Base-by-base conservation (phyloP, 1,140 invertebrate species). In the Caenorhabditis remanei region DNA sequence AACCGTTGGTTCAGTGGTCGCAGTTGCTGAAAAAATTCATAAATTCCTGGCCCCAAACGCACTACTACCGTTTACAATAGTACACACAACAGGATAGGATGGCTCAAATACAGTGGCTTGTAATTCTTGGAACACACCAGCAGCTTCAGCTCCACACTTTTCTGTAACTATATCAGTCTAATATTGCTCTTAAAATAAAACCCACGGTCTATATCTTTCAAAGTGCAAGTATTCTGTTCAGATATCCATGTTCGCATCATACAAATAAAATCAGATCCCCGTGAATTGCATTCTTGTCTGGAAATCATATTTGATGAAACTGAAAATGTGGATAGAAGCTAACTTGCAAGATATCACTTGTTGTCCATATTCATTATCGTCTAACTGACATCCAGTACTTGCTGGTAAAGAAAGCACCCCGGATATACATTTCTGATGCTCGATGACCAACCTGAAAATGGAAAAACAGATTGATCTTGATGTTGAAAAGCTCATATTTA, bases 401-500 rank as follows among this genome's bases (percentile, higher is more conserved):
- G 87, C 65, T 14, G 87, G 87, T 48, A 88, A n/a, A 5, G 48
- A 50, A 0, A 88, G 83, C 0, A 88, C 84, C 14, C 50, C 83
- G 53, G 87, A 85, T 46, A 88, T 84, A 55, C 87, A 88, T 48
- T 85, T 58, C 48, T 88, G 87, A 82, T 88, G 55, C 19, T 61
- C 67, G 67, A 88, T 88, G 14, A 88, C 63, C 14, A 24, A 53
- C 21, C 87, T 88, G 87, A 83, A 84, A 48, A 24, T 63, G 24
- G 16, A 43, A 85, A 40, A 85, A 65, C 55, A 58, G 84, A 65
- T 46, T 83, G 50, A n/a, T 58, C 13, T 0, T 58, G 55, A 84
- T 84, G 16, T 84, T 84, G 24, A 40, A 48, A 84, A 16, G 50
- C n/a, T 61, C 50, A 11, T 61, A 84, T 56, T 83, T 41, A 79